These are phyloP conservation scores for Choristoneura fumiferana DNA, from an alignment of 1,140 invertebrate species.

Conservation along the genomic window DNA sequence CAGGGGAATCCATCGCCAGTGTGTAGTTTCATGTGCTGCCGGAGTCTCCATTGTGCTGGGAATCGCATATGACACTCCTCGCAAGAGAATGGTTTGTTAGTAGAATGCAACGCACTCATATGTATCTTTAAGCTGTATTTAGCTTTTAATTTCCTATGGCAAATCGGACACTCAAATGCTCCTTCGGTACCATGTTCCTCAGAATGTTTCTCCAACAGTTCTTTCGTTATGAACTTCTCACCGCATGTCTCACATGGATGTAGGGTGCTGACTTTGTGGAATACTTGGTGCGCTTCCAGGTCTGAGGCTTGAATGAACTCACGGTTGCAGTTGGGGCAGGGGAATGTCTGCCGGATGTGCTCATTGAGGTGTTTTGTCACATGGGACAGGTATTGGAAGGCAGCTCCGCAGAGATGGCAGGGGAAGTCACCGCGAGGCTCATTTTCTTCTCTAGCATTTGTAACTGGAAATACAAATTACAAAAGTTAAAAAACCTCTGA, in stretches of 20 bases:
- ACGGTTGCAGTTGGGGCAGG: background rate
- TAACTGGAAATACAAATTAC: too few species aligned
- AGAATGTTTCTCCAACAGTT: background rate
- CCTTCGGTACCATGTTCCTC: background rate
- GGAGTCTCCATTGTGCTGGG: background rate
- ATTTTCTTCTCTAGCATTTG: too few species aligned
- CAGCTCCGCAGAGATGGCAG: constrained; percentile 1
- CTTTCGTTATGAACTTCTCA: background rate
- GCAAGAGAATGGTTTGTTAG: background rate
- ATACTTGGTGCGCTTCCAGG: background rate
- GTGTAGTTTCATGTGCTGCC: constrained; percentile 8
- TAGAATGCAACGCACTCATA: background rate
- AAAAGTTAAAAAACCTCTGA: too few species aligned
- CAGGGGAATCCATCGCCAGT: background rate
- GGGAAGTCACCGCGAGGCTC: constrained; percentile 1
- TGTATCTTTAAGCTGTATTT: constrained; percentile 11
- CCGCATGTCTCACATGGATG: background rate
- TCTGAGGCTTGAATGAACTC: background rate
- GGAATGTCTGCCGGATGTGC: background rate
- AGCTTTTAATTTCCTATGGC: background rate
- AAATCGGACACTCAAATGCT: background rate
- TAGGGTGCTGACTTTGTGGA: background rate
- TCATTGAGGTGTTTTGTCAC: background rate
- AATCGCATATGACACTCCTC: background rate
- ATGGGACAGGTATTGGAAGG: background rate